These are phyloP conservation scores for Catharus minimus DNA, from an alignment of 2,113 vertebrate species.

Conservation along the genomic window DNA sequence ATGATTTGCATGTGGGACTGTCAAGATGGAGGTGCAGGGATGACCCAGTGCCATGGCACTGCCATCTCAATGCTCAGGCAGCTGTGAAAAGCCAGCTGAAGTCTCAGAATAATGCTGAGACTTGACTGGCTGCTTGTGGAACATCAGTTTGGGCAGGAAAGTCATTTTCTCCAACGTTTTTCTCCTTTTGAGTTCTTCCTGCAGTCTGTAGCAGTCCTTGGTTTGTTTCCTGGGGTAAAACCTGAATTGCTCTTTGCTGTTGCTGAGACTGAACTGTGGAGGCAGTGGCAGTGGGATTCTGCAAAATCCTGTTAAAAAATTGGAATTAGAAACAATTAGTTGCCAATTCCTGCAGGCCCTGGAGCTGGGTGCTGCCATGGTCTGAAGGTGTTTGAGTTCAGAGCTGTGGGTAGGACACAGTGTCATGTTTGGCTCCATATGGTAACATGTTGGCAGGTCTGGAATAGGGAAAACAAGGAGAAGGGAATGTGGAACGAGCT, in stretches of 20 bases:
- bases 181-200: background rate
- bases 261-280: background rate
- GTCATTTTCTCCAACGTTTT: background rate
- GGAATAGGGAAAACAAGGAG: rapidly evolving
- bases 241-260: background rate
- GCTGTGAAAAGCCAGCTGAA: background rate
- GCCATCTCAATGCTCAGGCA: background rate
- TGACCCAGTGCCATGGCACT: background rate
- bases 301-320: no score
- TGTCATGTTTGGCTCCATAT: rapidly evolving
- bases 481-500: rapidly evolving
- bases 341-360: background rate
- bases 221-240: background rate
- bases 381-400: background rate
- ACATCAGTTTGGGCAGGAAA: background rate
- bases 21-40: background rate
- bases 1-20: background rate
- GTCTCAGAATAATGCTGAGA: background rate
- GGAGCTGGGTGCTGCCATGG: background rate
- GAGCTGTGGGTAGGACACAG: rapidly evolving
- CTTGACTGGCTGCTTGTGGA: no score
- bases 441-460: background rate
- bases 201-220: background rate
- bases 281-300: background rate
- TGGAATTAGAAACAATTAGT: rapidly evolving